Conservation (phyloP, 2,888 invertebrate species). For the Cheilosia vernalis region DNA sequence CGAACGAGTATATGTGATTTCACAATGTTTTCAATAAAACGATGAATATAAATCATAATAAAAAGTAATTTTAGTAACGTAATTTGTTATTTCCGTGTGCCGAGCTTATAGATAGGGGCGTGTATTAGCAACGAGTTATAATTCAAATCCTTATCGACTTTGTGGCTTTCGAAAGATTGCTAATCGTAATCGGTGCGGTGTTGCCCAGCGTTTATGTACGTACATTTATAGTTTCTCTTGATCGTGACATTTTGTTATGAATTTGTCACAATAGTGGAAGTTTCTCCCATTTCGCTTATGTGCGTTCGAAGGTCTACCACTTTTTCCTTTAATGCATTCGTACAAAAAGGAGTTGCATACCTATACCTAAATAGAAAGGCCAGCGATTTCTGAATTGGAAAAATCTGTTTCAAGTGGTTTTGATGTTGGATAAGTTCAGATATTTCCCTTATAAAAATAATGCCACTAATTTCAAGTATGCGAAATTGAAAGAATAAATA, state of each 20-base stretch:
- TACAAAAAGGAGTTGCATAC: too few species aligned
- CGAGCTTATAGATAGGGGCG: background rate
- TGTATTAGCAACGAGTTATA: background rate
- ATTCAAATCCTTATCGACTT: background rate
- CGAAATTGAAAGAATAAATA: too few species aligned
- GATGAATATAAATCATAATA: background rate
- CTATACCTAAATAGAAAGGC: too few species aligned
- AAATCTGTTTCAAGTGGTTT: too few species aligned
- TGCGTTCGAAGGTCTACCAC: too few species aligned
- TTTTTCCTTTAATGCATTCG: too few species aligned
- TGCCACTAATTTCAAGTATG: too few species aligned
- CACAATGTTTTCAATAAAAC: background rate
- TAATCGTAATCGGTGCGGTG: background rate
- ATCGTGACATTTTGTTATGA: background rate
- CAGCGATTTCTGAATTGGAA: too few species aligned
- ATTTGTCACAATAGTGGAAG: background rate
- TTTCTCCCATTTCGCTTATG: background rate
- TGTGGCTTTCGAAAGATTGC: background rate
- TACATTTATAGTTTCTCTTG: background rate
- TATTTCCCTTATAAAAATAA: too few species aligned
- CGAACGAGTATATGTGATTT: background rate
- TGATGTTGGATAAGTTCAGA: too few species aligned
- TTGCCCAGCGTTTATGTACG: background rate
- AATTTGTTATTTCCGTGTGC: background rate
- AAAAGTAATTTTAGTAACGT: background rate